Conservation (phyloP, 92 coral and sea anemone species). For the Porites lobata region DNA sequence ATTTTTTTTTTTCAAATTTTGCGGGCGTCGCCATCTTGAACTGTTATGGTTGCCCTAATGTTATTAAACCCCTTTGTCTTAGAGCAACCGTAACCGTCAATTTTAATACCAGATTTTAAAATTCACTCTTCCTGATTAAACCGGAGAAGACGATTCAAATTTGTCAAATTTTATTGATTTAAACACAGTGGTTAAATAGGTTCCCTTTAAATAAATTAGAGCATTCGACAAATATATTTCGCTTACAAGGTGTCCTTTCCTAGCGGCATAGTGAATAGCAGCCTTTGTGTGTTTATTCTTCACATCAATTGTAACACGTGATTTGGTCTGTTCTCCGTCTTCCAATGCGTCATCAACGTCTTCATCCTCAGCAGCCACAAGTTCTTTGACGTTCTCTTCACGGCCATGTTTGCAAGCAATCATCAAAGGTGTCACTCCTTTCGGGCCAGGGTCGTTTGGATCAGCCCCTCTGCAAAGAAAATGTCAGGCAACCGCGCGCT, state of each 20-base stretch:
- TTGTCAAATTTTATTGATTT: too few species aligned
- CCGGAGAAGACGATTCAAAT: too few species aligned
- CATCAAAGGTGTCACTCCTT: constrained; percentile 78
- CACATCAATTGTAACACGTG: constrained; percentile 50
- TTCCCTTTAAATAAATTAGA: too few species aligned
- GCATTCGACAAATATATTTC: too few species aligned
- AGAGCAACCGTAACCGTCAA: too few species aligned
- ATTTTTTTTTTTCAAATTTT: too few species aligned
- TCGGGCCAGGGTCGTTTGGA: constrained; percentile 74
- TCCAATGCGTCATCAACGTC: constrained; percentile 38
- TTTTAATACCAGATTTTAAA: too few species aligned
- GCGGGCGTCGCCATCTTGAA: too few species aligned
- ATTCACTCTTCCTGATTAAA: too few species aligned
- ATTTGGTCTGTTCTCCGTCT: constrained; percentile 35
- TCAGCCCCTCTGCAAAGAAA: constrained; percentile 66
- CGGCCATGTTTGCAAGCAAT: constrained; percentile 80
- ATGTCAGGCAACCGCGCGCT: neutral
- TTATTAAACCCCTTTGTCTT: too few species aligned
- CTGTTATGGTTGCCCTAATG: too few species aligned
- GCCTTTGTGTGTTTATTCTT: constrained; percentile 64
- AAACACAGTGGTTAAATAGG: too few species aligned
- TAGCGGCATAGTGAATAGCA: constrained; percentile 81
- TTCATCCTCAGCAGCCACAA: constrained; percentile 43
- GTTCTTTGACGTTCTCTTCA: constrained; percentile 61
- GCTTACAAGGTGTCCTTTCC: constrained; percentile 69